Evolutionary conservation across 2,113 vertebrate genomes (phyloP).

Genomic region (Jacana jacana): DNA sequence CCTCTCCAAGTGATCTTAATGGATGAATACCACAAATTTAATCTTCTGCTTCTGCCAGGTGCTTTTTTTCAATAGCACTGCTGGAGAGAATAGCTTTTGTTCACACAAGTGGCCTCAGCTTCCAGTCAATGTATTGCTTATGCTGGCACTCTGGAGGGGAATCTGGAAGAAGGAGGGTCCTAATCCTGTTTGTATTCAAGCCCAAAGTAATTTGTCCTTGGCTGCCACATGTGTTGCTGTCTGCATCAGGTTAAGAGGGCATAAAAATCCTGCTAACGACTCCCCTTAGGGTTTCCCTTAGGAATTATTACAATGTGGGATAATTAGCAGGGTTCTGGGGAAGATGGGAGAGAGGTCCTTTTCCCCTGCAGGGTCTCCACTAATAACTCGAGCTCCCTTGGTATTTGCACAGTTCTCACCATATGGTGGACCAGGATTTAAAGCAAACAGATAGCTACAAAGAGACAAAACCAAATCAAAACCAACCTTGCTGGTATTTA

Average conservation of each 20-base stretch:
- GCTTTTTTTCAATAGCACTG: neutral
- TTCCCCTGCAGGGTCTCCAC: neutral
- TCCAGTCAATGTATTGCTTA: neutral
- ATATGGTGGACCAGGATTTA: neutral
- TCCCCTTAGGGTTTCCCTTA: neutral
- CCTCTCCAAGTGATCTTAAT: neutral
- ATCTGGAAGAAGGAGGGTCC: neutral
- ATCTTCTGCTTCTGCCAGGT: neutral
- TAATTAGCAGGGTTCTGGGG: neutral
- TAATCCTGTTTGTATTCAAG: neutral
- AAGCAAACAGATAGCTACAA: neutral
- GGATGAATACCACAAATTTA: neutral
- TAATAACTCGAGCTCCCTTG: neutral
- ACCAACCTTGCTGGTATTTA: neutral
- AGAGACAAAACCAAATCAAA: neutral
- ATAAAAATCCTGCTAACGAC: neutral
- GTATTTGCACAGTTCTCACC: neutral
- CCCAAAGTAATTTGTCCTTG: neutral
- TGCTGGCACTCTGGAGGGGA: constrained; percentile 7
- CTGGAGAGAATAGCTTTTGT: neutral
- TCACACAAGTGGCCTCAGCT: constrained; percentile 28
- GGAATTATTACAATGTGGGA: neutral
- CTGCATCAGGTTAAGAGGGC: neutral
- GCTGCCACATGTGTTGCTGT: neutral
- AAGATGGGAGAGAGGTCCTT: neutral